Evolutionary conservation across 2,888 invertebrate genomes (phyloP).

Genomic region (Nymphalis urticae): DNA sequence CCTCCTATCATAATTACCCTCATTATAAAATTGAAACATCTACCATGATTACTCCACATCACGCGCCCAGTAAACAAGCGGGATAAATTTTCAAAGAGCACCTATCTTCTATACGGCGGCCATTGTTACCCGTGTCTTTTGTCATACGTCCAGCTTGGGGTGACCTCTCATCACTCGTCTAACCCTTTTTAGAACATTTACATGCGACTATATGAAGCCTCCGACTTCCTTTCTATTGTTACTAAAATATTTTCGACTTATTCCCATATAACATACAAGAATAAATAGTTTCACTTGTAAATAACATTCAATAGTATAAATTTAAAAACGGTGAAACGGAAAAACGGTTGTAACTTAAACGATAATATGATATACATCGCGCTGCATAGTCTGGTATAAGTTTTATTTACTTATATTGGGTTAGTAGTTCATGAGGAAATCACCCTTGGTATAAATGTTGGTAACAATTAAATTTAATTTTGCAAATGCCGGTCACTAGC

Average conservation of each 20-base stretch:
- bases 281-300: too few species aligned
- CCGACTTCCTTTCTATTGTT: constrained; percentile 17
- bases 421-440: too few species aligned
- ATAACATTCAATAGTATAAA: too few species aligned
- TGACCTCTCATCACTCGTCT: constrained; percentile 46
- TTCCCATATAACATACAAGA: too few species aligned
- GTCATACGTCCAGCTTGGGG: constrained; percentile 51
- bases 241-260: background rate
- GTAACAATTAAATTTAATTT: too few species aligned
- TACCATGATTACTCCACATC: constrained; percentile 29
- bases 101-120: constrained; percentile 47
- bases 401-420: too few species aligned
- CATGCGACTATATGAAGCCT: constrained; percentile 37
- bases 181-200: constrained; percentile 44
- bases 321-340: too few species aligned
- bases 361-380: too few species aligned
- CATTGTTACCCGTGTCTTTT: constrained; percentile 67
- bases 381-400: too few species aligned
- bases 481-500: too few species aligned
- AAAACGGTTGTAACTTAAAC: too few species aligned
- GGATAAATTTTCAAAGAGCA: constrained; percentile 50
- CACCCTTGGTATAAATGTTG: too few species aligned
- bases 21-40: constrained; percentile 15
- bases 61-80: constrained; percentile 39
- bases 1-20: constrained; percentile 18